These are phyloP conservation scores for Acropternis orthonyx DNA, from an alignment of 2,797 vertebrate genomes.

Conservation along the genomic window DNA sequence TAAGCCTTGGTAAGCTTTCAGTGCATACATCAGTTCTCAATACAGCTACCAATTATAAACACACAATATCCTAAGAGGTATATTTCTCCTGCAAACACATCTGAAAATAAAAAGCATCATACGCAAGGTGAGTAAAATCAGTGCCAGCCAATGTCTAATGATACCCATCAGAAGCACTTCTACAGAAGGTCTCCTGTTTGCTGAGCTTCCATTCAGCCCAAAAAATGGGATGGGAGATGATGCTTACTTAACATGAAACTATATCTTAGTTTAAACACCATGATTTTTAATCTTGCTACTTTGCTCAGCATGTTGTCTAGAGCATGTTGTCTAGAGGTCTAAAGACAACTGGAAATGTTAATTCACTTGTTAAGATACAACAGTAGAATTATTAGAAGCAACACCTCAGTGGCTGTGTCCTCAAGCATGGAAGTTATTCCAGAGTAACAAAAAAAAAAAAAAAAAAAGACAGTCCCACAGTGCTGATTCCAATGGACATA, in stretches of 20 bases:
- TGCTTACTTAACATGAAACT: not conserved
- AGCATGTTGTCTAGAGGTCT: not conserved
- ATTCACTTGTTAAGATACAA: not conserved
- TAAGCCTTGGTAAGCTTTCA: not conserved
- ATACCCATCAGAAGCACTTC: not conserved
- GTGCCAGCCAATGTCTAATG: not conserved
- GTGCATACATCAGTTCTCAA: not conserved
- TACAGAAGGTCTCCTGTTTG: not conserved
- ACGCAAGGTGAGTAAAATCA: not conserved
- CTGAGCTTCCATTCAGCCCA: not conserved
- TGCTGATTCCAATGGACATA: not conserved
- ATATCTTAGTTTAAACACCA: not conserved
- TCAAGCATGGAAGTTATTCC: not conserved
- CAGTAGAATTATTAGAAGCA: not conserved
- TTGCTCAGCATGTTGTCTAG: not conserved
- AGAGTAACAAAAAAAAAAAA: not conserved
- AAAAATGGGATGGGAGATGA: not conserved
- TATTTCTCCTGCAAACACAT: not conserved
- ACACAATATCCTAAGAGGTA: not conserved
- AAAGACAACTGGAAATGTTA: not conserved
- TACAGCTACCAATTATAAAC: not conserved
- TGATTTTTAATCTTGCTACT: not conserved
- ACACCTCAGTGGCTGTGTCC: not conserved
- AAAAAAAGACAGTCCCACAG: not conserved
- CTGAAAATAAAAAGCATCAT: not conserved